Evolutionary conservation across 2,797 vertebrate species (phyloP).

Genomic region (Helicolenus hilgendorfi): DNA sequence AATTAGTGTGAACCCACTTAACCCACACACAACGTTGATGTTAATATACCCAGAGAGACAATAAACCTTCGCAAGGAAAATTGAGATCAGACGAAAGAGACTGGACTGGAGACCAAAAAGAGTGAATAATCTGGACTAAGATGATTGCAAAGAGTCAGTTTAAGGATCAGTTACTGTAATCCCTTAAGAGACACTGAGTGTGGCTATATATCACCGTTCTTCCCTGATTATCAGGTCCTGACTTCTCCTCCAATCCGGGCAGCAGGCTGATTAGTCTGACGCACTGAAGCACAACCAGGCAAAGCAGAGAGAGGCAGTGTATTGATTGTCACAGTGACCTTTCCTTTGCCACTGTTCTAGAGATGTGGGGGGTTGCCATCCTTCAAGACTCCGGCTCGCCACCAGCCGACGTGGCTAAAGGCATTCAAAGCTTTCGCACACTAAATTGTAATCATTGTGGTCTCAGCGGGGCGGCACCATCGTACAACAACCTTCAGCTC

Average conservation of each 20-base stretch:
- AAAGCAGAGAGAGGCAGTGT: slow-evolving; percentile 16
- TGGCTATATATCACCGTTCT: slow-evolving; percentile 22
- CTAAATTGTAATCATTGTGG: slow-evolving; percentile 25
- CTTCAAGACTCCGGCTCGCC: slow-evolving; percentile 23
- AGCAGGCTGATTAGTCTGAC: slow-evolving; percentile 64
- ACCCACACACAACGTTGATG: slow-evolving; percentile 26
- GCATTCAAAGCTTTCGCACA: slow-evolving; percentile 28
- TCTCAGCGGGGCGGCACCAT: slow-evolving; percentile 19
- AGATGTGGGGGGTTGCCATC: slow-evolving; percentile 61
- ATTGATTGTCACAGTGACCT: slow-evolving; percentile 85
- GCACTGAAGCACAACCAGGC: slow-evolving; percentile 64
- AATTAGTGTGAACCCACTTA: slow-evolving; percentile 69
- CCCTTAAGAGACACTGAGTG: not conserved
- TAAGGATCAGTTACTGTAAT: not conserved
- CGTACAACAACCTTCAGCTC: slow-evolving; percentile 1
- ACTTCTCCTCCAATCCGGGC: slow-evolving; percentile 21
- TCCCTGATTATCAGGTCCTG: slow-evolving; percentile 40
- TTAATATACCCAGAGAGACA: slow-evolving; percentile 60
- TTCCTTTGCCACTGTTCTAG: slow-evolving; percentile 41
- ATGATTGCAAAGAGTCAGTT: not conserved
- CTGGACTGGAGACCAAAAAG: not conserved
- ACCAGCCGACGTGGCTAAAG: slow-evolving; percentile 12
- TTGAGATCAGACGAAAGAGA: slow-evolving; percentile 1
- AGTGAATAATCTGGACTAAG: not conserved
- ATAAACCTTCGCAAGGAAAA: slow-evolving; percentile 50